These are phyloP conservation scores for Brachionus rotundiformis DNA, from an alignment of 1,140 invertebrate genomes.

Conservation along the genomic window DNA sequence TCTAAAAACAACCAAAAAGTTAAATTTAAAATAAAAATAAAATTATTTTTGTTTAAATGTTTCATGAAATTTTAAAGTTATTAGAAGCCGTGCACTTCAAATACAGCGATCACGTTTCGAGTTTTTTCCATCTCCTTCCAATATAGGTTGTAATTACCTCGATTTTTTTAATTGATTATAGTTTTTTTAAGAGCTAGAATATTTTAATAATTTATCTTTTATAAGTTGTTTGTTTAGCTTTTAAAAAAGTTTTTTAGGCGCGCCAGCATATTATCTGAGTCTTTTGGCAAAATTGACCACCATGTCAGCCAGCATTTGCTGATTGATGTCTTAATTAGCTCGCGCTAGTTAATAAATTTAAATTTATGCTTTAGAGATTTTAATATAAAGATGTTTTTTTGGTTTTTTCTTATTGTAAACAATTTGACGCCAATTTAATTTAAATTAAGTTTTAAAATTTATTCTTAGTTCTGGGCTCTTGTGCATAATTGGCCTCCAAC, in stretches of 20 bases:
- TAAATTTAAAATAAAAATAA: constrained; percentile 19
- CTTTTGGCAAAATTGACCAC: background rate
- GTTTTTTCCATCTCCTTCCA: background rate
- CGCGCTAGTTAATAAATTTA: background rate
- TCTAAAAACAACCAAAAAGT: constrained; percentile 12
- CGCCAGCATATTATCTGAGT: no score
- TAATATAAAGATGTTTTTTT: background rate
- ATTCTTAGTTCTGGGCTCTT: background rate
- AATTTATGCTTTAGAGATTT: constrained; percentile 5
- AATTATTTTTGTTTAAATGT: constrained; percentile 17
- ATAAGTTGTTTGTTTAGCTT: no score
- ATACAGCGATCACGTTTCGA: background rate
- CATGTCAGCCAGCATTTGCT: background rate
- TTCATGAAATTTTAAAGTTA: background rate
- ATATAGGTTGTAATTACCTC: constrained; percentile 13
- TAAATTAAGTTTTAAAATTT: background rate
- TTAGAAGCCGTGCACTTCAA: background rate
- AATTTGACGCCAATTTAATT: background rate
- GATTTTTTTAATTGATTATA: background rate
- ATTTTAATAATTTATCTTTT: background rate
- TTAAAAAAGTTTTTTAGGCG: background rate
- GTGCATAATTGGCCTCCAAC: background rate
- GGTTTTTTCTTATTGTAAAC: background rate
- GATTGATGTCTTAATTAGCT: background rate
- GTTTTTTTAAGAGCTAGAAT: background rate